Conservation (phyloP, 2,797 vertebrate genomes). For the Pseudocheirus occidentalis region DNA sequence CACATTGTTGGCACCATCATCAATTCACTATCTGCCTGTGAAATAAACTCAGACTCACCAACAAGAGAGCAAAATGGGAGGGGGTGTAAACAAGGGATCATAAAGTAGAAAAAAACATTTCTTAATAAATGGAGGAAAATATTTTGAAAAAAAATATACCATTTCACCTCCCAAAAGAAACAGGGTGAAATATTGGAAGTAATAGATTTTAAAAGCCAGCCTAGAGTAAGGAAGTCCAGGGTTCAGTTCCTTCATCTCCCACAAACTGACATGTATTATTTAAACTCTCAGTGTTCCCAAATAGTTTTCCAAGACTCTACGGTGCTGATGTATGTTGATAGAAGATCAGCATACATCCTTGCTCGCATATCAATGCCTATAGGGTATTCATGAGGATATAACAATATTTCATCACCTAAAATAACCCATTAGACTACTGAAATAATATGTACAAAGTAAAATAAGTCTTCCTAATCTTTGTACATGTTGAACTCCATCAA, state of each 20-base stretch:
- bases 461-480: background rate
- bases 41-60: too few species aligned
- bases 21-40: too few species aligned
- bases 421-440: background rate
- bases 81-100: too few species aligned
- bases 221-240: background rate
- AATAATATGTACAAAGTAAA: background rate
- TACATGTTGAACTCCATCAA: background rate
- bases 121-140: too few species aligned
- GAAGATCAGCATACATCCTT: too few species aligned
- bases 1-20: too few species aligned
- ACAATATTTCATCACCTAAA: background rate
- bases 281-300: too few species aligned
- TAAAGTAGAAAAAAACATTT: too few species aligned
- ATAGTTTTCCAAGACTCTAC: too few species aligned
- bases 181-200: background rate
- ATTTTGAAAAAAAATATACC: background rate
- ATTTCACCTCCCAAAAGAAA: background rate
- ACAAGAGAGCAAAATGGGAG: too few species aligned
- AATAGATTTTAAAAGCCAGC: background rate
- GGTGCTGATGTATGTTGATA: too few species aligned
- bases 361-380: background rate
- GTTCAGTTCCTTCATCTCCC: background rate
- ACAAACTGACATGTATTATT: background rate
- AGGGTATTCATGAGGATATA: background rate